A percentile compares a stretch with the other conserved stretches of the same genome.
phyloP scores from a whole-genome alignment of 2,888 invertebrate species.

The Crocallis elinguaria region DNA sequence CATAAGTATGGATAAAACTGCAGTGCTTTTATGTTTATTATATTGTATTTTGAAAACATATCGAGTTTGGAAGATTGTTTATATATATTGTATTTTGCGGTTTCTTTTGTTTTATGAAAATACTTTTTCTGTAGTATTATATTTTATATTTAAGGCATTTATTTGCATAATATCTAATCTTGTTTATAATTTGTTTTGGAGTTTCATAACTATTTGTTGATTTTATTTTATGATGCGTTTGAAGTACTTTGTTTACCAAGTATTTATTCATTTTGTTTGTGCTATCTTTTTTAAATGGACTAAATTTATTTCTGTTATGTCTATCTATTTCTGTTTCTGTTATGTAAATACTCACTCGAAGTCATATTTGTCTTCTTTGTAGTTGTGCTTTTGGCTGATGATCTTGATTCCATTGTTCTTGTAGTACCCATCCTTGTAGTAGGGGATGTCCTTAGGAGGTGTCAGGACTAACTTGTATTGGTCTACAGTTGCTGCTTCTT shows the following conservation, averaged over 20 bases:
- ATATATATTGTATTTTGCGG: not conserved
- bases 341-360: slow-evolving; percentile 71
- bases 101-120: too few species aligned
- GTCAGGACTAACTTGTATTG: slow-evolving; percentile 65
- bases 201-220: too few species aligned
- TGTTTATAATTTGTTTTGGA: too few species aligned
- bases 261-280: too few species aligned
- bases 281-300: too few species aligned
- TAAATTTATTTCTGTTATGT: too few species aligned
- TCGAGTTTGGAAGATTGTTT: not conserved
- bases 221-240: too few species aligned
- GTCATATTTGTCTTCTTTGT: slow-evolving; percentile 80
- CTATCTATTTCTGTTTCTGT: not conserved
- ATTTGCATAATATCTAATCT: too few species aligned
- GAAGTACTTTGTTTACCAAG: too few species aligned
- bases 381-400: slow-evolving; percentile 76
- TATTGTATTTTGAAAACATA: too few species aligned
- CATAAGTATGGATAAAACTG: not conserved
- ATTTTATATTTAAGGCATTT: too few species aligned
- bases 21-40: slow-evolving; percentile 22
- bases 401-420: slow-evolving; percentile 82
- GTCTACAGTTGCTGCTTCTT: slow-evolving; percentile 74
- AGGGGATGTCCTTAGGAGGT: slow-evolving; percentile 69
- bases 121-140: too few species aligned
- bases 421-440: slow-evolving; percentile 79